Evolutionary conservation across 2,888 invertebrate genomes (phyloP).

Genomic region (Trissolcus brochymenae): DNA sequence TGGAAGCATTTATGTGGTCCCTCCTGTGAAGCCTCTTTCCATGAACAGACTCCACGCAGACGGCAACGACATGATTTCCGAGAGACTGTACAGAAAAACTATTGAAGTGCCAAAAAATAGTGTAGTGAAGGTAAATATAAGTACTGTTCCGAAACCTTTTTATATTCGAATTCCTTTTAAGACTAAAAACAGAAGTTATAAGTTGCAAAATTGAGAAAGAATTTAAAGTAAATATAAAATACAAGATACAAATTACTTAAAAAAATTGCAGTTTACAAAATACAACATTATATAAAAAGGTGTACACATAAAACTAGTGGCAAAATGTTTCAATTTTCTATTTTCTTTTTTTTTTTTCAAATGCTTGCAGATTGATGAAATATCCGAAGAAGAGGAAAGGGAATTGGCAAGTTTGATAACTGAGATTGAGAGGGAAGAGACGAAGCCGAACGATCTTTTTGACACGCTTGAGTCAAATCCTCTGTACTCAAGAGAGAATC

Average conservation of each 20-base stretch:
- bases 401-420: constrained; percentile 60
- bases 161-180: neutral
- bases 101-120: constrained; percentile 58
- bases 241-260: neutral
- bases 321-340: too few relatives aligned
- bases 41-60: constrained; percentile 47
- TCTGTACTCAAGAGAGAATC: constrained; percentile 36
- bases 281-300: too few relatives aligned
- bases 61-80: constrained; percentile 47
- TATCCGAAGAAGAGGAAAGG: constrained; percentile 61
- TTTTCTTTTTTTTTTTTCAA: neutral
- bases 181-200: neutral
- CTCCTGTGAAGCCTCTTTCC: constrained; percentile 46
- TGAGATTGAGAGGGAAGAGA: constrained; percentile 63
- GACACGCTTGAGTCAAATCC: constrained; percentile 54
- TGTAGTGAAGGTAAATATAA: constrained; percentile 41
- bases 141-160: neutral
- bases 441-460: constrained; percentile 62
- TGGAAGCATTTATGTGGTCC: constrained; percentile 37
- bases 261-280: too few relatives aligned
- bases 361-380: constrained; percentile 57
- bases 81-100: constrained; percentile 41
- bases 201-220: neutral
- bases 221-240: neutral
- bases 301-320: too few relatives aligned